Evolutionary conservation across 2,113 vertebrate species (phyloP).

Genomic region (Istiophorus platypterus): DNA sequence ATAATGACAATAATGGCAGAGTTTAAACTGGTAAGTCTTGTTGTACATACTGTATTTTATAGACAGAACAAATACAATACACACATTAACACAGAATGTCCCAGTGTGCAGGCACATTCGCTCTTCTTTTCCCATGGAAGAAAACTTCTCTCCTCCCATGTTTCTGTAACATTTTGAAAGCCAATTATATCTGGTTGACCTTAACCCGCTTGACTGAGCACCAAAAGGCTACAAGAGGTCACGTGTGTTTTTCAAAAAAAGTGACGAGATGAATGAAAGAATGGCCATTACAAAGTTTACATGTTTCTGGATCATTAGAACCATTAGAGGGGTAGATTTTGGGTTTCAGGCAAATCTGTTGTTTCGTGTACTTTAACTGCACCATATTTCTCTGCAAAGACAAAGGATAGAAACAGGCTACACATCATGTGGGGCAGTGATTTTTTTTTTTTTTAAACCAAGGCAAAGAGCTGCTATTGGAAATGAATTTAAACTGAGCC

Average conservation of each 20-base stretch:
- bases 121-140: slow-evolving; percentile 63
- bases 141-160: slow-evolving; percentile 56
- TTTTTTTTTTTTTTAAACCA: slow-evolving; percentile 43
- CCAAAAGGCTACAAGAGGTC: slow-evolving; percentile 76
- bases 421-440: slow-evolving; percentile 72
- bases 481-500: slow-evolving; percentile 63
- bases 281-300: slow-evolving; percentile 57
- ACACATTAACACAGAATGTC: slow-evolving; percentile 79
- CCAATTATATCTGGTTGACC: slow-evolving; percentile 65
- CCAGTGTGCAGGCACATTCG: slow-evolving; percentile 75
- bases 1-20: slow-evolving; percentile 74
- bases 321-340: slow-evolving; percentile 32
- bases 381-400: slow-evolving; percentile 67
- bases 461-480: slow-evolving; percentile 64
- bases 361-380: slow-evolving; percentile 73
- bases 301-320: slow-evolving; percentile 63
- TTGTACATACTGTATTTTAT: slow-evolving; percentile 80
- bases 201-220: slow-evolving; percentile 71
- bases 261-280: slow-evolving; percentile 60
- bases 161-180: slow-evolving; percentile 70
- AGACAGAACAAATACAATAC: slow-evolving; percentile 79
- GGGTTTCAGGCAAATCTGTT: slow-evolving; percentile 50
- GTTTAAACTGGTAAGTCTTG: slow-evolving; percentile 73
- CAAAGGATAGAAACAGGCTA: slow-evolving; percentile 59
- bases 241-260: slow-evolving; percentile 62